phyloP scores from a whole-genome alignment of 2,113 vertebrate species.

The Tyto alba region DNA sequence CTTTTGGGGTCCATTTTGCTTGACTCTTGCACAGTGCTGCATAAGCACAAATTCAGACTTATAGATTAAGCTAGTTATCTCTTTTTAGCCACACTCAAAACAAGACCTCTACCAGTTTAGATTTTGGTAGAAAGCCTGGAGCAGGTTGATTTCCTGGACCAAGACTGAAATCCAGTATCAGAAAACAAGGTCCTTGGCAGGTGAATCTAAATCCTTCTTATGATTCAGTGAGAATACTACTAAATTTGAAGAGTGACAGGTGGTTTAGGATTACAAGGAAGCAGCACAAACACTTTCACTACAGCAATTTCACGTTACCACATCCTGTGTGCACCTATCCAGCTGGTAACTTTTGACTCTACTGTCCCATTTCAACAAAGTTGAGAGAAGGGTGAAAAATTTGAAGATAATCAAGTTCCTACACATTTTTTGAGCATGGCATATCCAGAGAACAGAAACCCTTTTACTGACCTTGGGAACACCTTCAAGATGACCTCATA shows the following conservation, averaged over 20 bases:
- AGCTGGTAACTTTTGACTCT: not conserved
- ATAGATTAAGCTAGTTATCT: not conserved
- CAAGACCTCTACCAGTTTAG: not conserved
- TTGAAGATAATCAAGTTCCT: not conserved
- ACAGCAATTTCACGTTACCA: not conserved
- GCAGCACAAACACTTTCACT: not conserved
- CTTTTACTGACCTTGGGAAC: not conserved
- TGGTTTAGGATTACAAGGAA: not conserved
- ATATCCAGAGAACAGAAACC: not conserved
- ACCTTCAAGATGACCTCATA: not conserved
- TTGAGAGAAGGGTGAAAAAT: not conserved
- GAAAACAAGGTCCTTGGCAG: not conserved
- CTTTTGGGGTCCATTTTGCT: not conserved
- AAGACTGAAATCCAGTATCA: not conserved
- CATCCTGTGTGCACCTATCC: not conserved
- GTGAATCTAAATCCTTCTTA: not conserved
- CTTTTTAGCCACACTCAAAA: not conserved
- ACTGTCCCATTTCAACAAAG: not conserved
- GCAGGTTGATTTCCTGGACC: not conserved
- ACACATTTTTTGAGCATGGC: not conserved
- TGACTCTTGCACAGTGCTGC: not conserved
- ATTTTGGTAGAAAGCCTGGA: not conserved
- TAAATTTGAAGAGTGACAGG: not conserved
- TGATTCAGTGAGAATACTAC: not conserved
- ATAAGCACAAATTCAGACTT: not conserved